Percentiles rank a stretch among this genome's conserved stretches.
These are phyloP conservation scores for Drosophila meridiana DNA, from an alignment of 2,888 invertebrate species.

Conservation along the genomic window DNA sequence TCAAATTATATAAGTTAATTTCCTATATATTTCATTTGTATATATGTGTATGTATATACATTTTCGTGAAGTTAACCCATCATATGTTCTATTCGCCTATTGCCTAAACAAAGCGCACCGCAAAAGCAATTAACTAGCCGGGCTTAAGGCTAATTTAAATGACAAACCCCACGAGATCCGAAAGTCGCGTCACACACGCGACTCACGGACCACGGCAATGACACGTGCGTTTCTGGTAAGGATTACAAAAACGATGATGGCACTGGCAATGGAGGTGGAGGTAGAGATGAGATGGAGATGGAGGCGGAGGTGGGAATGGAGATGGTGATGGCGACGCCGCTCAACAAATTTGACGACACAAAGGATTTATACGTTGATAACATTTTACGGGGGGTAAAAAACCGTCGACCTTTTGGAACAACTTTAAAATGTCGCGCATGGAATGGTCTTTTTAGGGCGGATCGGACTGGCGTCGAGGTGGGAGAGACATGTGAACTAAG, in stretches of 20 bases:
- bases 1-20: too few species aligned
- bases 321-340: slow-evolving; percentile 29
- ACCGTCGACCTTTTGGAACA: slow-evolving; percentile 41
- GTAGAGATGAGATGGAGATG: slow-evolving; percentile 30
- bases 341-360: slow-evolving; percentile 83
- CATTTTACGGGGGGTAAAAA: slow-evolving; percentile 37
- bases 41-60: not conserved
- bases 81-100: slow-evolving; percentile 17
- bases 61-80: not conserved
- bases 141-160: slow-evolving; percentile 83
- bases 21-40: not conserved
- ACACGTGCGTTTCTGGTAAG: slow-evolving; percentile 70
- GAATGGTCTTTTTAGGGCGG: slow-evolving; percentile 11
- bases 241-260: slow-evolving; percentile 62
- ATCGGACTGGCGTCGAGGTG: slow-evolving; percentile 6
- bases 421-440: slow-evolving; percentile 70
- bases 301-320: slow-evolving; percentile 27
- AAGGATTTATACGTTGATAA: slow-evolving; percentile 82
- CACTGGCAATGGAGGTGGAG: slow-evolving; percentile 28
- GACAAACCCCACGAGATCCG: slow-evolving; percentile 42
- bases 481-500: slow-evolving; percentile 69
- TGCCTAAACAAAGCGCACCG: slow-evolving; percentile 11
- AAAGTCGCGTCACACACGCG: slow-evolving; percentile 61
- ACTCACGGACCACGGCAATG: slow-evolving; percentile 42
- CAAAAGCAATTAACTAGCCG: slow-evolving; percentile 77